A percentile compares a stretch with the other conserved stretches of the same genome.
These are phyloP conservation scores for Aleiodes alternator DNA, from an alignment of 2,888 invertebrate species.

Conservation along the genomic window DNA sequence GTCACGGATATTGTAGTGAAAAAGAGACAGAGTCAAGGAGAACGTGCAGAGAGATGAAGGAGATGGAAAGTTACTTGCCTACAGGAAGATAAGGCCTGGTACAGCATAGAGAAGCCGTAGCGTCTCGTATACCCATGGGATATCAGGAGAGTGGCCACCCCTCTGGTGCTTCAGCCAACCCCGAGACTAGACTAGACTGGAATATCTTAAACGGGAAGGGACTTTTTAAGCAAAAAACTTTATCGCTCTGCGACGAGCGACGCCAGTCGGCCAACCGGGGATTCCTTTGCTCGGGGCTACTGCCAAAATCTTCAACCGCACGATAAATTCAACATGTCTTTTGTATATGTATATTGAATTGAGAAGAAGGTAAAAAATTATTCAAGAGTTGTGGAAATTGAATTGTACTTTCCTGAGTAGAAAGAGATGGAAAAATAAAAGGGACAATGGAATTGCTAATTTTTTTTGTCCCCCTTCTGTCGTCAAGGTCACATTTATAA, in stretches of 20 bases:
- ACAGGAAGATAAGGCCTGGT: conserved; percentile 64
- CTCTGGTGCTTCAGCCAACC: conserved; percentile 63
- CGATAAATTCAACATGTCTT: conserved; percentile 40
- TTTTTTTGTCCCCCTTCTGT: not conserved
- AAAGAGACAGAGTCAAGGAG: not conserved
- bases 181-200: conserved; percentile 65
- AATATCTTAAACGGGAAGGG: conserved; percentile 70
- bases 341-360: conserved; percentile 35
- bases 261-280: conserved; percentile 40
- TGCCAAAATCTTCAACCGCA: conserved; percentile 45
- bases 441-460: conserved; percentile 5
- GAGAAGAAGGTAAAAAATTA: conserved; percentile 31
- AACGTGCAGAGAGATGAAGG: conserved; percentile 9
- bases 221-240: conserved; percentile 69
- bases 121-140: conserved; percentile 67
- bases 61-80: conserved; percentile 46
- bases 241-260: conserved; percentile 58
- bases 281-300: conserved; percentile 38
- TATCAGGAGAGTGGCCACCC: conserved; percentile 70
- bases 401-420: conserved; percentile 24
- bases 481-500: conserved; percentile 3
- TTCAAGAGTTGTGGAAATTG: conserved; percentile 29
- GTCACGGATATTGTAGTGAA: conserved; percentile 16
- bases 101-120: conserved; percentile 58
- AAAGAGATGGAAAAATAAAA: conserved; percentile 23